phyloP scores from a whole-genome alignment of 2,113 vertebrate genomes.

The Vulpes ferrilata region DNA sequence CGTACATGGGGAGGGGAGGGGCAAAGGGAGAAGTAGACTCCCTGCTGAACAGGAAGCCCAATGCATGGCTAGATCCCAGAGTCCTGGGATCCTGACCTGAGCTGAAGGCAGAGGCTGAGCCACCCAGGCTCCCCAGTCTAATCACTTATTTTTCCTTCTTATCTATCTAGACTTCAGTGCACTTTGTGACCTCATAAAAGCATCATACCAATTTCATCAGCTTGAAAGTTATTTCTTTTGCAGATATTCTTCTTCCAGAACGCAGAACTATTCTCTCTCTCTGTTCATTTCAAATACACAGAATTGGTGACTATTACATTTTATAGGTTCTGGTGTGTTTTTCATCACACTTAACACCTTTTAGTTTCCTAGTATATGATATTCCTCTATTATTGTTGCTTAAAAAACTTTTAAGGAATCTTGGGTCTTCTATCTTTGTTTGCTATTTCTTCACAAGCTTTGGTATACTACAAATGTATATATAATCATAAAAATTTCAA shows the following conservation, averaged over 20 bases:
- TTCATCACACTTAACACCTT: not conserved
- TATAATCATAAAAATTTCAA: not conserved
- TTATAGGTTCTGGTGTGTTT: not conserved
- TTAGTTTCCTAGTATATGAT: not conserved
- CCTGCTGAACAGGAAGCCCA: no score
- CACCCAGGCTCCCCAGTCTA: not conserved
- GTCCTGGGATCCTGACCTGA: no score
- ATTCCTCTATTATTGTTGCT: not conserved
- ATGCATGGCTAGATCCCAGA: no score
- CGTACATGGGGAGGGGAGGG: no score
- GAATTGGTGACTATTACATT: not conserved
- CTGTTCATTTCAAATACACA: conserved; percentile 5
- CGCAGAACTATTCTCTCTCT: not conserved
- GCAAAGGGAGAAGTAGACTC: no score
- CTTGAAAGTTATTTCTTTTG: not conserved
- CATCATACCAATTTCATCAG: not conserved
- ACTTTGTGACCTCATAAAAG: not conserved
- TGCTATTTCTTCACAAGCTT: not conserved
- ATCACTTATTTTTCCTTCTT: not conserved
- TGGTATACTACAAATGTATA: not conserved
- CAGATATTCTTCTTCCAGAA: not conserved
- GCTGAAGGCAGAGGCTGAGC: no score
- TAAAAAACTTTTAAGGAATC: not conserved
- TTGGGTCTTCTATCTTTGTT: not conserved
- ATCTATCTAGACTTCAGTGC: not conserved